Conservation (phyloP, 2,797 vertebrate genomes). For the Paedocypris micromegethes region DNA sequence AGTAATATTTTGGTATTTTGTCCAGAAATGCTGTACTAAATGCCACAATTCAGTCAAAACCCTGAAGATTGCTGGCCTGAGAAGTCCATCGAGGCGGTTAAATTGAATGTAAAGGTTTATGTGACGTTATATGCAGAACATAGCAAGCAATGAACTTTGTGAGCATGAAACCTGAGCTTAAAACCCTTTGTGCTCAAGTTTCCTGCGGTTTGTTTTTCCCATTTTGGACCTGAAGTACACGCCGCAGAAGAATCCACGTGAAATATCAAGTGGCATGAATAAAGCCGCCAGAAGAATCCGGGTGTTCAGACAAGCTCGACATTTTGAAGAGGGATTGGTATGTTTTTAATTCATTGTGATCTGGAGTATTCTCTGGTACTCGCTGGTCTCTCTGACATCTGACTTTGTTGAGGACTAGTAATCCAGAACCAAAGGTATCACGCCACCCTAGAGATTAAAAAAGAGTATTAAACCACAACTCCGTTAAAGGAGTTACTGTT, state of each 20-base stretch:
- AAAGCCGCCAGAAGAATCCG: slow-evolving; percentile 4
- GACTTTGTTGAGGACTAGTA: slow-evolving; percentile 44
- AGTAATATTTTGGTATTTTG: too few relatives aligned
- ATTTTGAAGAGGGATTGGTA: background rate
- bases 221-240: background rate
- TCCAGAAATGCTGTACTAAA: too few relatives aligned
- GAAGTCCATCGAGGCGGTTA: too few relatives aligned
- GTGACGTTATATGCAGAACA: too few relatives aligned
- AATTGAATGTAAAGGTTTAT: too few relatives aligned
- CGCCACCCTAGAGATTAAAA: slow-evolving; percentile 43
- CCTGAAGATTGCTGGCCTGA: too few relatives aligned
- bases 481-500: slow-evolving; percentile 38
- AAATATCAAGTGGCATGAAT: slow-evolving; percentile 9
- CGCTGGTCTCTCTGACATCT: slow-evolving; percentile 37
- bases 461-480: slow-evolving; percentile 45
- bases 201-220: background rate
- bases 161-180: too few relatives aligned
- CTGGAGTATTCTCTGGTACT: slow-evolving; percentile 27
- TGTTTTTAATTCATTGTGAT: slow-evolving; percentile 35
- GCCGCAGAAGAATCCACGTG: slow-evolving; percentile 6
- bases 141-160: too few relatives aligned
- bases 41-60: too few relatives aligned
- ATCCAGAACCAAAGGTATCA: slow-evolving; percentile 41
- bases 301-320: background rate
- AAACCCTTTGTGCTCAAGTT: background rate